phyloP scores from a whole-genome alignment of 2,888 invertebrate genomes.

The Trissonchulus latispiculum region DNA sequence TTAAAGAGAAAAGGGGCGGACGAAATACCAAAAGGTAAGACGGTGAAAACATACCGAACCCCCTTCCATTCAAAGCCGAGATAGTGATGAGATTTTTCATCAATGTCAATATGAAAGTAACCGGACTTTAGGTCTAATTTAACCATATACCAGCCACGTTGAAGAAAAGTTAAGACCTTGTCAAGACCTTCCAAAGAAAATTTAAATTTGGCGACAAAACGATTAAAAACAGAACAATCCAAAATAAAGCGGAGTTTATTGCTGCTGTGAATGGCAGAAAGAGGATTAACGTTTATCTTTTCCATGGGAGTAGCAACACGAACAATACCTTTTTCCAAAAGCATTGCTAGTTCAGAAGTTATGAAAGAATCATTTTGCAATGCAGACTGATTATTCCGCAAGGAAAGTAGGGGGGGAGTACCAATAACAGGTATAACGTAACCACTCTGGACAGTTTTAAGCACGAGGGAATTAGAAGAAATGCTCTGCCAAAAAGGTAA shows the following conservation, averaged over 20 bases:
- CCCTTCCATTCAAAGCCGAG: neutral
- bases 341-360: neutral
- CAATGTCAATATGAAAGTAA: conserved; percentile 6
- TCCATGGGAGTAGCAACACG: neutral
- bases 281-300: neutral
- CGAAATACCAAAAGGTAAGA: conserved; percentile 6
- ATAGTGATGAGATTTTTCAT: neutral
- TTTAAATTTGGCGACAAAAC: neutral
- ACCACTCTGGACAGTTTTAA: neutral
- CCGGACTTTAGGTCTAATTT: conserved; percentile 2
- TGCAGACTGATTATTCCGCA: neutral
- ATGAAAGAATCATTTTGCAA: neutral
- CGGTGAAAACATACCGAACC: neutral
- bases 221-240: conserved; percentile 4
- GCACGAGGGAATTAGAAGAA: neutral
- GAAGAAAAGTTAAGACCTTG: neutral
- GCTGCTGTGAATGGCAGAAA: neutral
- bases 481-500: neutral
- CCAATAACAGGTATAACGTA: neutral
- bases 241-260: conserved; percentile 10
- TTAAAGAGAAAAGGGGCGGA: conserved; percentile 5
- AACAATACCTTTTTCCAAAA: neutral
- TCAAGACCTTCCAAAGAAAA: neutral
- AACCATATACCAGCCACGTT: neutral
- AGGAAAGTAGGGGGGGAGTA: neutral